Base-by-base conservation (phyloP, 1,140 invertebrate genomes). In the Euura lappo region DNA sequence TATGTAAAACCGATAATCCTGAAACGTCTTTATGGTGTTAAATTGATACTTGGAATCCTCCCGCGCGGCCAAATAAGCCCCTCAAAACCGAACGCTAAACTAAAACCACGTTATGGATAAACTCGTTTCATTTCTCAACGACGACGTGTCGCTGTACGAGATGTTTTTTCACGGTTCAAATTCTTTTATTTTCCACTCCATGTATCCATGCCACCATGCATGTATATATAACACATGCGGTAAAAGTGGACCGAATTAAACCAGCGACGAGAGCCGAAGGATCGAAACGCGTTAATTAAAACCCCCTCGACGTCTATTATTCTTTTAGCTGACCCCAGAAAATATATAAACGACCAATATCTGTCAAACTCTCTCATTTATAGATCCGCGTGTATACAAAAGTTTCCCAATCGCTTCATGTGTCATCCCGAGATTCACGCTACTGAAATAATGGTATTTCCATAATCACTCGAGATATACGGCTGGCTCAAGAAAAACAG, bases 1-100 rank as follows among this genome's bases (percentile, higher is more conserved):
- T 79, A 79, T 79, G 79, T 80, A 78, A 81, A 81, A 79, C 77
- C 78, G 79, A 78, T 81, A 79, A 81, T 79, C 77, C 75, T 68
- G 44, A 69, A 72, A 77, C 69, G 76, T 79, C 77, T 78, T 79
- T 77, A 76, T 72, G 72, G 71, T 70, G 75, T 78, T 81, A 78
- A 81, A 81, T 79, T 80, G 79, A 81, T 79, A 82, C 76, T 79
- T 78, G 45, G 13, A 60, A 60, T 60, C 51, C 51, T 60, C 10
- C 51, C 51, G 51, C 28, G 28, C 28, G 28, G 3, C 51, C 13
- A n/a, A 60, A 60, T 60, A n/a, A 60, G 51, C 51, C 6, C 13
- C 13, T 11, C 44, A 13, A 28, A 3, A 68, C 66, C 66, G 28
- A 13, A 28, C 11, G 66, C 8, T 60, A 11, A 8, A 51, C 28